These are phyloP conservation scores for Zaprionus tsacasi DNA, from an alignment of 1,140 invertebrate species.

Conservation along the genomic window DNA sequence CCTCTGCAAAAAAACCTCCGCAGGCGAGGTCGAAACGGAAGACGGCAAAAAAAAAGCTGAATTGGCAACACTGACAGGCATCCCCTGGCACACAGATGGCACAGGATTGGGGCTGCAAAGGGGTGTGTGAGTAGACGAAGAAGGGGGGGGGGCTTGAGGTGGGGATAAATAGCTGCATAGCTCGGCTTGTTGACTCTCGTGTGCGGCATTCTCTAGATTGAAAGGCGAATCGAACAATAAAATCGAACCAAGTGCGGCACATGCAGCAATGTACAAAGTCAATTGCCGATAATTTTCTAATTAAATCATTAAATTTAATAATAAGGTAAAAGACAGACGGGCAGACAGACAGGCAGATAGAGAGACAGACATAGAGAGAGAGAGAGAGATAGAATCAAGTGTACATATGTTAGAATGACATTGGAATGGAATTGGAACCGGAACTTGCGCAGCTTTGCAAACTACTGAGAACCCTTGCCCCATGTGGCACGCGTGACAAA, in stretches of 20 bases:
- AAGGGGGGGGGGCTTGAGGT: not conserved
- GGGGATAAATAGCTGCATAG: constrained; percentile 14
- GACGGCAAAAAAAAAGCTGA: not conserved
- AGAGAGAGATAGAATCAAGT: not conserved
- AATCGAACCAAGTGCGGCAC: constrained; percentile 47
- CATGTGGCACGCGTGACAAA: not conserved
- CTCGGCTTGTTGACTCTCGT: constrained; percentile 1
- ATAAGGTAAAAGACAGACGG: constrained; percentile 34
- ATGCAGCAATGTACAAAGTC: constrained; percentile 34
- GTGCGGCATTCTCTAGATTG: constrained; percentile 44
- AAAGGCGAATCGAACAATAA: constrained; percentile 51
- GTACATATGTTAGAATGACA: constrained; percentile 17
- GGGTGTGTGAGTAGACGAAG: not conserved
- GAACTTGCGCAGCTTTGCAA: constrained; percentile 4
- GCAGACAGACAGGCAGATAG: not conserved
- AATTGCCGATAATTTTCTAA: constrained; percentile 70
- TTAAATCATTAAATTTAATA: constrained; percentile 78
- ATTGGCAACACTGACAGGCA: not conserved
- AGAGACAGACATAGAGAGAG: not conserved
- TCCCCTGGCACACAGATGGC: not conserved
- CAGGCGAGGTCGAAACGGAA: not conserved
- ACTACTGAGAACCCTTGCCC: constrained; percentile 4
- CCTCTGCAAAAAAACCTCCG: not conserved
- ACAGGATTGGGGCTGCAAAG: not conserved
- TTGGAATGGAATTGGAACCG: constrained; percentile 28